phyloP scores from a whole-genome alignment of 2,797 vertebrate species.

The Anableps anableps region DNA sequence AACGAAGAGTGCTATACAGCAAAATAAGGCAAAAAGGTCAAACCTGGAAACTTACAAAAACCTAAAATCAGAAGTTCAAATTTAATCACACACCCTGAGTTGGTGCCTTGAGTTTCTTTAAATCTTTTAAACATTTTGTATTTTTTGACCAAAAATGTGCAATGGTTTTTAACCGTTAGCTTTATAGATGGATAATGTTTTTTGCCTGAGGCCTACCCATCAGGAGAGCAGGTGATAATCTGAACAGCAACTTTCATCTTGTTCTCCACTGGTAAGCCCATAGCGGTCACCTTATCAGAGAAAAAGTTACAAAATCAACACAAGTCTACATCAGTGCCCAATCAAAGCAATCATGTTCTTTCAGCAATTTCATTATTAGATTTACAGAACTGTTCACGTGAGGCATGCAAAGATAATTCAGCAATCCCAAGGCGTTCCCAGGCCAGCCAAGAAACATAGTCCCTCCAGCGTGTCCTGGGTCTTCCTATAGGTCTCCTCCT shows the following conservation, averaged over 20 bases:
- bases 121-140: background rate
- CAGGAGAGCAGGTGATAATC: constrained; percentile 89
- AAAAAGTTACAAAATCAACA: constrained; percentile 29
- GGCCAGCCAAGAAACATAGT: too few relatives aligned
- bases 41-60: background rate
- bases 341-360: background rate
- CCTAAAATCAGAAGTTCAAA: background rate
- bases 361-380: background rate
- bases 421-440: too few relatives aligned
- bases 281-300: constrained; percentile 81
- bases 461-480: too few relatives aligned
- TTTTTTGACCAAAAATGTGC: background rate
- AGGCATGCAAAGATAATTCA: too few relatives aligned
- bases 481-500: too few relatives aligned
- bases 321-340: background rate
- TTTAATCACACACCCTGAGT: background rate
- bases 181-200: background rate
- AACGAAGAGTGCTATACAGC: constrained; percentile 82
- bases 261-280: constrained; percentile 84
- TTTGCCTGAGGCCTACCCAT: constrained; percentile 79
- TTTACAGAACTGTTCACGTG: too few relatives aligned
- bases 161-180: background rate
- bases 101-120: background rate
- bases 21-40: constrained; percentile 15
- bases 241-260: constrained; percentile 81